phyloP scores from a whole-genome alignment of 2,113 vertebrate genomes.

The Abramis brama region DNA sequence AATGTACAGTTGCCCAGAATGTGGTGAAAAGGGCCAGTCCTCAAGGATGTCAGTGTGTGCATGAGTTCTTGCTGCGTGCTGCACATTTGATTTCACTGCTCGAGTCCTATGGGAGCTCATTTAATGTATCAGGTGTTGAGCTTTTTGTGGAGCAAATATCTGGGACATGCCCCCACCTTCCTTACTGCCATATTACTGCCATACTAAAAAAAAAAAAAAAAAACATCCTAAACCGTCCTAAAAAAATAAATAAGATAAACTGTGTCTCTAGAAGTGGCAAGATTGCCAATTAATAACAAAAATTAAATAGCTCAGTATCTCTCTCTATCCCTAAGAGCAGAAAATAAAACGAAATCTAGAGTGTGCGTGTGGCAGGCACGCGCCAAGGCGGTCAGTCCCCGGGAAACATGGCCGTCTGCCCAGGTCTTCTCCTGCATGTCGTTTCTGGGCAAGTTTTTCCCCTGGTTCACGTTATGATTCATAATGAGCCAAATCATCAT shows the following conservation, averaged over 20 bases:
- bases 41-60: slow-evolving; percentile 12
- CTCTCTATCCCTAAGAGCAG: slow-evolving; percentile 25
- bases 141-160: slow-evolving; percentile 38
- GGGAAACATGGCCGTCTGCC: slow-evolving; percentile 46
- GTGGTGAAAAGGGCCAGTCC: neutral
- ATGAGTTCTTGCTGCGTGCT: neutral
- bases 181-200: too few species aligned
- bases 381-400: slow-evolving; percentile 40
- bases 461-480: slow-evolving; percentile 40
- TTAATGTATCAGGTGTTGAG: slow-evolving; percentile 40
- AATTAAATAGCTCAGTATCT: slow-evolving; percentile 37
- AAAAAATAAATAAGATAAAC: neutral
- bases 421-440: slow-evolving; percentile 40
- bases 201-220: neutral
- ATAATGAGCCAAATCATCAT: slow-evolving; percentile 57
- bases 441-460: slow-evolving; percentile 39
- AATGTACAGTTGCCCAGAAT: neutral
- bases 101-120: slow-evolving; percentile 23
- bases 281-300: neutral
- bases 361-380: slow-evolving; percentile 25
- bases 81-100: slow-evolving; percentile 27
- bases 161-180: slow-evolving; percentile 30
- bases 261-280: neutral
- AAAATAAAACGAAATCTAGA: slow-evolving; percentile 19
- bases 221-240: too few species aligned